Percentiles rank a stretch among this genome's conserved stretches.
These are phyloP conservation scores for Balaeniceps rex DNA, from an alignment of 2,113 vertebrate species.

Conservation along the genomic window DNA sequence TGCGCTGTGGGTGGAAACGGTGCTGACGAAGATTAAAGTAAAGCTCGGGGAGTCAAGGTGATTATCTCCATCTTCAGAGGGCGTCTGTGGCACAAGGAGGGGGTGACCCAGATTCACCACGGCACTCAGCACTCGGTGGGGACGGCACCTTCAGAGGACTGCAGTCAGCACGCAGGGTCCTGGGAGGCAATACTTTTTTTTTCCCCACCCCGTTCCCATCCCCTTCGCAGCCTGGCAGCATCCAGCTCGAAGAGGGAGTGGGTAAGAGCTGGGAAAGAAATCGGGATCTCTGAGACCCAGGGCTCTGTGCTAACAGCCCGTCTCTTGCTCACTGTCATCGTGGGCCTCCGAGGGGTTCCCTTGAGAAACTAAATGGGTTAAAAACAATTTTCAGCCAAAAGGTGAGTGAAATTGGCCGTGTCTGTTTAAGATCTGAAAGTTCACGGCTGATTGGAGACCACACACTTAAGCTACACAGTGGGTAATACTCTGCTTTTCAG, in stretches of 20 bases:
- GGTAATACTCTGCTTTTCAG: not conserved
- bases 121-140: not conserved
- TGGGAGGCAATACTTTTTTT: not conserved
- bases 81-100: not conserved
- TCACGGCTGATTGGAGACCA: not conserved
- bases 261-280: not conserved
- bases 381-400: not conserved
- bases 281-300: not conserved
- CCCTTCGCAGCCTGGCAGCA: not conserved
- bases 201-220: rapidly evolving
- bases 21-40: not conserved
- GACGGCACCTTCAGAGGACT: not conserved
- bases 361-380: not conserved
- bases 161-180: not conserved
- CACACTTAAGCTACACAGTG: not conserved
- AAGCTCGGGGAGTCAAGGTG: not conserved
- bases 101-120: not conserved
- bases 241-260: not conserved
- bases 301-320: not conserved
- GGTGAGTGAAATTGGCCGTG: not conserved
- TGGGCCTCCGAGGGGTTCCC: not conserved
- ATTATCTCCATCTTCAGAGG: not conserved
- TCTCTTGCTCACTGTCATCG: not conserved
- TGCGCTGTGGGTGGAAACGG: not conserved
- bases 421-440: not conserved